These are phyloP conservation scores for Cinclus mexicanus DNA, from an alignment of 2,113 vertebrate genomes.

Conservation along the genomic window DNA sequence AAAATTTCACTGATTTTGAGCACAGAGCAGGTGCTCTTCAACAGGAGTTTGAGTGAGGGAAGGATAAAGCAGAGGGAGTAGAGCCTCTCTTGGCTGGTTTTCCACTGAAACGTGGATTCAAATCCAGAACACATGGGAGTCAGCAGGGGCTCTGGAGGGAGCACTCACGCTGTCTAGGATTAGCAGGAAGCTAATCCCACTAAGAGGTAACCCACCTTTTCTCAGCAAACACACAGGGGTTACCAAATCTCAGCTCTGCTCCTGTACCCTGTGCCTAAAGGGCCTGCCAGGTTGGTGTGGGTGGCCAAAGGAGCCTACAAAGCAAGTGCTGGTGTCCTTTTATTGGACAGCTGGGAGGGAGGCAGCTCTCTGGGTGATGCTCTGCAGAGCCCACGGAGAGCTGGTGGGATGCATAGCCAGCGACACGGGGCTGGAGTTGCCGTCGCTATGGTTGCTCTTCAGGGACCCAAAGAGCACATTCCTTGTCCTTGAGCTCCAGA, in stretches of 20 bases:
- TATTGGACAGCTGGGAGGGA: fast-evolving
- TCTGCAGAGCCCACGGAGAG: not conserved
- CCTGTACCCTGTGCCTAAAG: not conserved
- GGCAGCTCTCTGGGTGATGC: fast-evolving
- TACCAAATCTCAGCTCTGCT: not conserved
- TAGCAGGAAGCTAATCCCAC: not conserved
- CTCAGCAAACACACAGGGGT: not conserved
- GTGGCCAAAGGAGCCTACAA: not conserved
- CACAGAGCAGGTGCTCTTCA: not conserved
- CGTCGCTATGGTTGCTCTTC: not conserved
- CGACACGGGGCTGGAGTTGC: fast-evolving
- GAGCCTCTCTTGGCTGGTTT: not conserved
- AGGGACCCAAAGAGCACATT: not conserved
- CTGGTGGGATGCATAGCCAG: fast-evolving
- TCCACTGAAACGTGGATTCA: not conserved
- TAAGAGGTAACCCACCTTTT: not conserved
- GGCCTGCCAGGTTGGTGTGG: fast-evolving
- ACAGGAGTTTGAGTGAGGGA: not conserved
- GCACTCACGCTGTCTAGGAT: not conserved
- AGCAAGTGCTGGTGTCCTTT: not conserved
- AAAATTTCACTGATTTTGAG: not conserved
- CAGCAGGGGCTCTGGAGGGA: not conserved
- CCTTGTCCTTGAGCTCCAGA: not conserved
- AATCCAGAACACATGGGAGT: not conserved
- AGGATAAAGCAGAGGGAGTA: not conserved